These are phyloP conservation scores for Scytalopus superciliaris DNA, from an alignment of 2,113 vertebrate species.

Conservation along the genomic window DNA sequence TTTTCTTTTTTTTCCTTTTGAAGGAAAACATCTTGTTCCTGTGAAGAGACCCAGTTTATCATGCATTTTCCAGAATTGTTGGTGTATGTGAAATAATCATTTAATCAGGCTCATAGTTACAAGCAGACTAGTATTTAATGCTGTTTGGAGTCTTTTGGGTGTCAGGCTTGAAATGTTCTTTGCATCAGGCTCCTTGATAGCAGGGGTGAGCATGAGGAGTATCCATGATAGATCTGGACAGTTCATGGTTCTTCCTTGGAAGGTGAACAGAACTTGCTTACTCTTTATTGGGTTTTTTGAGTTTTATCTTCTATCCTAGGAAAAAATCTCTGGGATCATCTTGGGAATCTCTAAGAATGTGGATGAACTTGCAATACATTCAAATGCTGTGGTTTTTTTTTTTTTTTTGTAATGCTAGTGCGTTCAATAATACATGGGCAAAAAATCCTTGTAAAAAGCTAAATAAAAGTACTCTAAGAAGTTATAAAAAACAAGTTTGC, in stretches of 20 bases:
- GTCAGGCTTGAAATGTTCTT: neutral
- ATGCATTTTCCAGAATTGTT: neutral
- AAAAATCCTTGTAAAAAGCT: neutral
- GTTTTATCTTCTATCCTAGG: neutral
- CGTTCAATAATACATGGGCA: neutral
- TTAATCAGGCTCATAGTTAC: neutral
- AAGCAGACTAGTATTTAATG: neutral
- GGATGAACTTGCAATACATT: constrained; percentile 10
- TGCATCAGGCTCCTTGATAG: neutral
- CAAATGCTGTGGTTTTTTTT: neutral
- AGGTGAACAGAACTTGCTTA: neutral
- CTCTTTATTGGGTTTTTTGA: neutral
- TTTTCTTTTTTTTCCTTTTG: neutral
- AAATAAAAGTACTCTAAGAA: neutral
- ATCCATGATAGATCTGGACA: neutral
- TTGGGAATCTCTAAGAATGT: neutral
- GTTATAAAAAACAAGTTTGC: neutral
- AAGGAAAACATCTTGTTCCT: constrained; percentile 54
- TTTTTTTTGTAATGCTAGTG: neutral
- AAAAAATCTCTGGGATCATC: neutral
- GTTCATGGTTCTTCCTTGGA: neutral
- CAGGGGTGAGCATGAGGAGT: neutral
- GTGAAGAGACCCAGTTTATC: constrained; percentile 36
- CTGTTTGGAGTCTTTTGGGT: neutral
- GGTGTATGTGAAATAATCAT: neutral